Conservation (phyloP, 2,113 vertebrate genomes). For the Phaethornis superciliosus region DNA sequence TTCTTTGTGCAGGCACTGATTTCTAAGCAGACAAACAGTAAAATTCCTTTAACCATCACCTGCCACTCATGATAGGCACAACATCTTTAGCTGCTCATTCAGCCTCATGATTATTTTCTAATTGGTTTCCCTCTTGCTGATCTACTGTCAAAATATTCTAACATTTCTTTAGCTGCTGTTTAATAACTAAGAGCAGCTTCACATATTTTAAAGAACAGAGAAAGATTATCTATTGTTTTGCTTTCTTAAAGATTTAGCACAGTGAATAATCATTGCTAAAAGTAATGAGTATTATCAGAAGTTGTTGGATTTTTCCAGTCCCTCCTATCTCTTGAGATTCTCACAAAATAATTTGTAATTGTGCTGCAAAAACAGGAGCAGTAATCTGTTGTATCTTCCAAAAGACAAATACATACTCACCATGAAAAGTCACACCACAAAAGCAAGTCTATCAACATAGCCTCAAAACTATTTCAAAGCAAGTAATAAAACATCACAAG, state of each 20-base stretch:
- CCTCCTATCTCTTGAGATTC: neutral
- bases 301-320: neutral
- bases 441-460: neutral
- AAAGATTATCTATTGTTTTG: neutral
- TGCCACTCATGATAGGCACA: neutral
- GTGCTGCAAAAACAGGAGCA: neutral
- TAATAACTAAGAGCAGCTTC: conserved; percentile 21
- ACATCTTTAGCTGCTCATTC: neutral
- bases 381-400: neutral
- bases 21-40: neutral
- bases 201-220: conserved; percentile 22
- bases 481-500: neutral
- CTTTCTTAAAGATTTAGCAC: neutral
- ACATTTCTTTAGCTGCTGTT: conserved; percentile 31
- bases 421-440: neutral
- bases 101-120: conserved; percentile 17
- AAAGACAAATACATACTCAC: neutral
- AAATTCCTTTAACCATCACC: conserved; percentile 4
- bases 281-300: neutral
- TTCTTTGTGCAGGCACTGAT: neutral
- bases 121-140: conserved; percentile 20
- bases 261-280: neutral
- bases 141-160: conserved; percentile 28
- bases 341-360: neutral
- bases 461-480: neutral